Evolutionary conservation across 2,888 invertebrate genomes (phyloP), one percentile per base, ranked within the genome.

Genomic region (Euplexia lucipara): DNA sequence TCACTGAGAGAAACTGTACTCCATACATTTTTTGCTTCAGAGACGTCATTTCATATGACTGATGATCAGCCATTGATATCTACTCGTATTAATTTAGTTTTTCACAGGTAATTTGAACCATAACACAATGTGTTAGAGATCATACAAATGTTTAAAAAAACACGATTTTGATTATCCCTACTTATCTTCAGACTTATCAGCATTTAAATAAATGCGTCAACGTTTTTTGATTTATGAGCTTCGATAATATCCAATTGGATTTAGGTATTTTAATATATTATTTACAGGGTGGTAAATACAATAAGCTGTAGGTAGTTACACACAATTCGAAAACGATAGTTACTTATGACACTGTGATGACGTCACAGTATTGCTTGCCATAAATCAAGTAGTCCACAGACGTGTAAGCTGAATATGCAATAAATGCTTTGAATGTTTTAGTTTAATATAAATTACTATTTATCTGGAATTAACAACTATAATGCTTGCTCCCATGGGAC

Each of bases 181-280:
- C 32, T 49, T 74, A 74, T 74, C 73, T 35, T 14, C 12, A 14
- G 12, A 45, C 35, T 64, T 73, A 73, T 73, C 73, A 18, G 44
- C 12, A 44, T 54, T 59, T 51, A 26, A 53, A 42, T 53, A 57
- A 57, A 73, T 41, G 35, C 78, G 59, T 56, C 60, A 37, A 16
- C 18, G 9, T 34, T 64, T 58, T 60, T 37, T 52, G 78, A 74
- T 65, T 65, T 57, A 78, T 78, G 35, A 42, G 44, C 14, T 1
- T 30, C 34, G 78, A 77, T 73, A 73, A 51, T 20, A 14, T n/a
- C 18, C 5, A n/a, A 44, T 10, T 7, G 7, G 34, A 48, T 39
- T 3, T 41, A 12, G 8, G 18, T 14, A 37, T 20, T 35, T 18
- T 20, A 9, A 18, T 20, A 26, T 22, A 37, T 30, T 16, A 34